Base-by-base conservation (phyloP, 2,113 vertebrate species). In the Cyphomyrus plagiostoma region DNA sequence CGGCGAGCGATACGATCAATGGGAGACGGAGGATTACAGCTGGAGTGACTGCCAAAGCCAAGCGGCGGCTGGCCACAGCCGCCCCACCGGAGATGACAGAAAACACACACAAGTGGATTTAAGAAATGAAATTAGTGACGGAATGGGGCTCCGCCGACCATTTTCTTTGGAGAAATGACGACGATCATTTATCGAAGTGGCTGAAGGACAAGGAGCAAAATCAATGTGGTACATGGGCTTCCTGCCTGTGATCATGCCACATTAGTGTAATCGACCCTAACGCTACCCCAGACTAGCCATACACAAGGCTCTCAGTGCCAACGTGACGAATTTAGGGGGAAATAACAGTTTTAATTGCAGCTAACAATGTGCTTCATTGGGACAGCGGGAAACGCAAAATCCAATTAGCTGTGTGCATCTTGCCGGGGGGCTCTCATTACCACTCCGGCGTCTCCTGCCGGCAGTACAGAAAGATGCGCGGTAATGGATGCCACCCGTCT, bases 271-370 rank as follows among this genome's bases (percentile, higher is more conserved):
- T 53, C 6, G 15, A 35, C 85, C 1, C 26, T 6, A 53, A 21
- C 5, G 15, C n/a, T 21, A 35, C 11, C 17, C 39, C 48, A 30
- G 49, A 53, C 85, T 21, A 21, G 15, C 85, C 56, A 15, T 53
- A 52, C 21, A 21, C 52, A 58, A 58, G 56, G 45, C 46, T 66
- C 89, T 89, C 53, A 3, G 23, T 42, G 50, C 58, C 82, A 86
- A 86, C 21, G 58, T 89, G 82, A 89, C 46, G 89, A 84, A 56
- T 82, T 62, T 89, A 46, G 50, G 39, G 82, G 52, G 85, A 87
- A 86, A 89, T 87, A 87, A 90, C 48, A 89, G 62, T 80, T 87
- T 90, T 90, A 90, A 90, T 87, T 90, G 53, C 58, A 87, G 89
- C 89, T 70, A 87, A 90, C 89, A 90, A 52, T 86, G 89, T 26